Conservation (phyloP, 2,113 vertebrate species). For the Sander vitreus region DNA sequence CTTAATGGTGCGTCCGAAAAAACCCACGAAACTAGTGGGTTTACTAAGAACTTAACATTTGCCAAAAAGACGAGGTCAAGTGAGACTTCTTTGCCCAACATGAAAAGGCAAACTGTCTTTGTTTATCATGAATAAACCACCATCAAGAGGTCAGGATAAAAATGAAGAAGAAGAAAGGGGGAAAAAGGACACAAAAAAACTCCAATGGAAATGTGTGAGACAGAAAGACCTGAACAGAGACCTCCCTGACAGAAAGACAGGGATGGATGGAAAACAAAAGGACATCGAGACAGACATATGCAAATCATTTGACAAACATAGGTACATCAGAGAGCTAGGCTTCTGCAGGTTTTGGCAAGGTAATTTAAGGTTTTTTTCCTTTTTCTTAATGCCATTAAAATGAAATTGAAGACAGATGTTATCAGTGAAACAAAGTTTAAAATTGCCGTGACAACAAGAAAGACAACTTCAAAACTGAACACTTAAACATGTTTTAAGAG, state of each 20-base stretch:
- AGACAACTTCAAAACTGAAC: background rate
- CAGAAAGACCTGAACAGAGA: background rate
- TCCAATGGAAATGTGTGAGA: slow-evolving; percentile 10
- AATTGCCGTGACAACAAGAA: background rate
- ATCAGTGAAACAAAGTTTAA: background rate
- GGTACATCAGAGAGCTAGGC: background rate
- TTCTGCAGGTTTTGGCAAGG: background rate
- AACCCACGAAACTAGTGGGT: slow-evolving; percentile 32
- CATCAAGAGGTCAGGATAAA: slow-evolving; percentile 9
- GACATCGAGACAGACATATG: background rate
- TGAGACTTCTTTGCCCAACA: slow-evolving; percentile 8
- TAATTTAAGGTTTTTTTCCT: background rate
- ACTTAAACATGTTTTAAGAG: background rate
- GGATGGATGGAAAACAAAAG: background rate
- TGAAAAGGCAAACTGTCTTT: slow-evolving; percentile 49
- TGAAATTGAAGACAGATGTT: background rate
- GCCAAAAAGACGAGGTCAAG: slow-evolving; percentile 48
- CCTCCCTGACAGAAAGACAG: slow-evolving; percentile 3
- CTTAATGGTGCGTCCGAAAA: slow-evolving; percentile 45
- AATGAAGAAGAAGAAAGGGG: background rate
- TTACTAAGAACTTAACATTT: slow-evolving; percentile 15
- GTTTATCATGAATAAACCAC: slow-evolving; percentile 60
- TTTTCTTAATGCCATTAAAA: background rate
- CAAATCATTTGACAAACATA: background rate
- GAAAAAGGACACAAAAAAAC: slow-evolving; percentile 8